These are phyloP conservation scores for Lichenostomus cassidix DNA, from an alignment of 2,113 vertebrate species.

Conservation along the genomic window DNA sequence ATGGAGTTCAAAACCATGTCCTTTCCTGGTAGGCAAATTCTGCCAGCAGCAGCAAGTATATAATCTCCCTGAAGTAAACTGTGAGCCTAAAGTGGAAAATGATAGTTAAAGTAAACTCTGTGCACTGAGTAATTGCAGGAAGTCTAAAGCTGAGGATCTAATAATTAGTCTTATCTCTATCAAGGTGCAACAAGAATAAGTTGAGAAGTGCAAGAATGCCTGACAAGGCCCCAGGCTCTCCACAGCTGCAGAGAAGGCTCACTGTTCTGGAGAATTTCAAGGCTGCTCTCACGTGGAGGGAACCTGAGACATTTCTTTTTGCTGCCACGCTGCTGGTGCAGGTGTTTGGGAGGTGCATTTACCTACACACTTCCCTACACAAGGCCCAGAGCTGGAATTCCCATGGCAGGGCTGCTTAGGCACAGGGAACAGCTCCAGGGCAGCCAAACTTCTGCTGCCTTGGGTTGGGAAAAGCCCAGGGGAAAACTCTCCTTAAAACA, in stretches of 20 bases:
- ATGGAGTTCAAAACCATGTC: background rate
- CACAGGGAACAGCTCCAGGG: background rate
- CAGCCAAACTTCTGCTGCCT: background rate
- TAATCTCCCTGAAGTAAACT: background rate
- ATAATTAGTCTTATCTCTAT: background rate
- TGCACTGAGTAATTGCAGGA: background rate
- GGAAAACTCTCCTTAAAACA: background rate
- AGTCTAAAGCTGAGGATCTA: background rate
- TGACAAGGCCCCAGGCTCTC: background rate
- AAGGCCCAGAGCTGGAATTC: background rate
- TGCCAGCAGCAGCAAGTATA: background rate
- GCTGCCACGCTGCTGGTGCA: background rate
- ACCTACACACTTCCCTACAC: background rate
- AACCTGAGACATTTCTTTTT: background rate
- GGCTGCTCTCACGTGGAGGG: rapidly evolving
- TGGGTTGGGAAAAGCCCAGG: background rate
- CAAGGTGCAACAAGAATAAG: conserved; percentile 19
- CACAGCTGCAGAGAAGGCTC: background rate
- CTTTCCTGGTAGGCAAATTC: background rate
- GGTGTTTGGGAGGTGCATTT: background rate
- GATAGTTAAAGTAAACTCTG: background rate
- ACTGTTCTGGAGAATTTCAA: conserved; percentile 10
- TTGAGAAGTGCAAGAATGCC: background rate
- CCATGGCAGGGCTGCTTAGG: background rate
- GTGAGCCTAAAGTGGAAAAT: background rate